Percentiles rank a stretch among this genome's conserved stretches.
These are phyloP conservation scores for Drosophila dives DNA, from an alignment of 2,888 invertebrate genomes.

Conservation along the genomic window DNA sequence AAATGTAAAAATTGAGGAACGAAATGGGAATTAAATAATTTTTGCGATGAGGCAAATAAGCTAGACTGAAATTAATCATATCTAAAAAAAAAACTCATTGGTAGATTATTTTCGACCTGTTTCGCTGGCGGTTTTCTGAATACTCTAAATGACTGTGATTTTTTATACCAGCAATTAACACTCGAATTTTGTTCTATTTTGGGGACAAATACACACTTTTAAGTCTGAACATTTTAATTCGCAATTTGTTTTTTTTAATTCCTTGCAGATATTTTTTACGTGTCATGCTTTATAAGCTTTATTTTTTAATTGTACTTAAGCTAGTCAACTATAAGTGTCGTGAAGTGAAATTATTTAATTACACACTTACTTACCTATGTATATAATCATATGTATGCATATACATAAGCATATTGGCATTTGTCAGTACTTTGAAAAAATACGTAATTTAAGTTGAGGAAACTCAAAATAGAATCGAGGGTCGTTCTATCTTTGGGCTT, in stretches of 20 bases:
- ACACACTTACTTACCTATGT: slow-evolving; percentile 26
- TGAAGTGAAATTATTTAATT: slow-evolving; percentile 71
- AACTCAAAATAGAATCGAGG: slow-evolving; percentile 39
- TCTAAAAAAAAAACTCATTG: slow-evolving; percentile 9
- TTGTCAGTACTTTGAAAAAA: background rate
- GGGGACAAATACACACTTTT: slow-evolving; percentile 2
- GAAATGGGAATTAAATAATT: background rate
- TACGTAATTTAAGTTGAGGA: slow-evolving; percentile 4
- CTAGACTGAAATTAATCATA: slow-evolving; percentile 10
- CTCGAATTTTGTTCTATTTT: slow-evolving; percentile 12
- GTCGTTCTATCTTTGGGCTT: slow-evolving; percentile 11
- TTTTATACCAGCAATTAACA: slow-evolving; percentile 2
- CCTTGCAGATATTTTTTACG: slow-evolving; percentile 40
- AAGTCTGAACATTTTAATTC: slow-evolving; percentile 12
- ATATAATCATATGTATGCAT: background rate
- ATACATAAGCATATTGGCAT: background rate
- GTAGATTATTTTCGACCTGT: background rate
- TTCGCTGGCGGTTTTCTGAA: slow-evolving; percentile 9
- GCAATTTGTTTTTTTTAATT: slow-evolving; percentile 13
- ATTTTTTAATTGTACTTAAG: slow-evolving; percentile 65
- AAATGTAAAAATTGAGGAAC: background rate
- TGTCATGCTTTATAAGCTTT: slow-evolving; percentile 67
- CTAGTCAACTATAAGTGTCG: slow-evolving; percentile 55
- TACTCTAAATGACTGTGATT: slow-evolving; percentile 8
- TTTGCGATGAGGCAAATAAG: background rate